A percentile compares a stretch with the other conserved stretches of the same genome.
phyloP scores from a whole-genome alignment of 2,888 invertebrate genomes.

The Parochlus steinenii region DNA sequence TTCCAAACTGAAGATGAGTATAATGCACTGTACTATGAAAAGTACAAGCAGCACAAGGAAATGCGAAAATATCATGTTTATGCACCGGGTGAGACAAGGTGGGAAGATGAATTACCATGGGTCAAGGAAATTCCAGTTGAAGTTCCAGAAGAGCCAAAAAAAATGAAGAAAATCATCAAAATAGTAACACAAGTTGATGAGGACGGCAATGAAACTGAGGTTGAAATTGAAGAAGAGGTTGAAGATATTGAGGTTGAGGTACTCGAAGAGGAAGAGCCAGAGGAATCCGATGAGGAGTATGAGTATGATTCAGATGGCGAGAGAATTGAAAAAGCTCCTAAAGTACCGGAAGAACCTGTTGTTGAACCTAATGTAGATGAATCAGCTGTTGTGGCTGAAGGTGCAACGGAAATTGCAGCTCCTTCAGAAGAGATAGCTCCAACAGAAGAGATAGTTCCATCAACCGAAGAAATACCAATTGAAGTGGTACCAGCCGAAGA shows the following conservation, averaged over 20 bases:
- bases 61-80: conserved; percentile 6
- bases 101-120: conserved; percentile 8
- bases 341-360: neutral
- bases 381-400: neutral
- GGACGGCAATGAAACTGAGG: neutral
- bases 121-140: conserved; percentile 7
- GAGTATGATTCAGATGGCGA: conserved; percentile 8
- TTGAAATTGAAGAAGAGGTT: neutral
- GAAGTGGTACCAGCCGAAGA: neutral
- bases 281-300: conserved; percentile 1
- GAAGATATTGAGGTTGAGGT: neutral
- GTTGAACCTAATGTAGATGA: neutral
- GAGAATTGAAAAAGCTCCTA: conserved; percentile 2
- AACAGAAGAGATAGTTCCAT: neutral
- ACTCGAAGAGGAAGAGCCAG: neutral
- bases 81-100: conserved; percentile 3
- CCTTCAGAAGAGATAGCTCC: neutral
- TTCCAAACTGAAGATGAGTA: conserved; percentile 11
- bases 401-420: neutral
- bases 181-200: no score
- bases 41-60: conserved; percentile 10
- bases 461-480: neutral
- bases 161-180: no score
- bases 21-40: conserved; percentile 4
- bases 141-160: no score